Evolutionary conservation across 2,888 invertebrate genomes (phyloP), one percentile per base, ranked within the genome.

Genomic region (Ischnura elegans): DNA sequence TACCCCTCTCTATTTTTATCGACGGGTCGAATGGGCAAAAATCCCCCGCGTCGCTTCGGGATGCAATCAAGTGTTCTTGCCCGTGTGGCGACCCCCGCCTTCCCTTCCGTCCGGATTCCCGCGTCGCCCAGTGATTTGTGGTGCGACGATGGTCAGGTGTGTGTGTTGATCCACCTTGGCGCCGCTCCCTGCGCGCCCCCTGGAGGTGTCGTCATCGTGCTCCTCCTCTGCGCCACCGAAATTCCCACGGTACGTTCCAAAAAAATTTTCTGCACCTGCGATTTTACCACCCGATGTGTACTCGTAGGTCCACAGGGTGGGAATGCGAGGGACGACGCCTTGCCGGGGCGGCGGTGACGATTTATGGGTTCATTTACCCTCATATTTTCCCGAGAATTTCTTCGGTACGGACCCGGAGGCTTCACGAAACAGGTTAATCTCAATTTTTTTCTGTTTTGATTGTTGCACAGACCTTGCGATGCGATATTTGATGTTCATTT

Each of bases 241-340:
- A 76, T 76, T 76, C 76, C 76, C 76, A 76, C 36, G 76, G 36
- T 36, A 29, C 76, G 76, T 76, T 76, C 76, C 76, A 76, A 76
- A 76, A 76, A 61, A n/a, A n/a, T n/a, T 61, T 36, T 76, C 36
- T 13, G 36, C 76, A 13, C 76, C 76, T 36, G 76, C 76, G 36
- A 2, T 36, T n/a, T 76, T 36, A 13, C 76, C 76, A 10, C 61
- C 29, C 29, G 76, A 76, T 76, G 76, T 76, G 76, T 10, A 36
- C n/a, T 61, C 61, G 25, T 61, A 8, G 0, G 51, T 19, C n/a
- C 10, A 36, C 76, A 2, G 10, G 76, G 36, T 29, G 76, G 76
- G 76, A 36, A 76, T 76, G 13, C 16, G 16, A 10, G 16, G 36
- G 36, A 51, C 13, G 19, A 51, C 1, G 19, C 76, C 16, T 76